Base-by-base conservation (phyloP, 1,140 invertebrate genomes). In the Chionoecetes opilio region DNA sequence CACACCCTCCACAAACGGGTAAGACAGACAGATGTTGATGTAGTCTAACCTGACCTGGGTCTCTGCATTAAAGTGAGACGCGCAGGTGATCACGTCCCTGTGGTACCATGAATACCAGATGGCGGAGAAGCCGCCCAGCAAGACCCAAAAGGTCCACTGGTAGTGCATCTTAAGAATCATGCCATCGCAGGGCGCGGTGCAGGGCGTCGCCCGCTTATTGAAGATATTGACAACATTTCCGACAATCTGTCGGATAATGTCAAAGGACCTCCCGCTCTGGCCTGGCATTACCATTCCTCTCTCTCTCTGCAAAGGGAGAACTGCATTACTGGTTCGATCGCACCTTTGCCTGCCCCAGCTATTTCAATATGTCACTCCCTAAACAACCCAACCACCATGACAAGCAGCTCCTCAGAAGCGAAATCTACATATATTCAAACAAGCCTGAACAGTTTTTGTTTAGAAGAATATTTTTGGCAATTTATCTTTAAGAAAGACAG, bases 171-270 rank as follows among this genome's bases (percentile, higher is more conserved):
- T 95, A 53, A 95, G 94, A 53, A 95, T 91, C 94, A 95, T 95
- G 91, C 94, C 94, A 82, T 95, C 94, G 84, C 94, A 95, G 82
- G 94, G 94, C 32, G 94, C 94, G 34, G 94, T 95, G 90, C 94
- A 95, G 94, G 94, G 94, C 94, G 94, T 89, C 29, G 94, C 94
- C 94, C 94, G 53, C 94, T 95, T 95, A 93, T 95, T 95, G 94
- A 95, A 95, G 94, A 95, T 95, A 95, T 95, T 95, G 94, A 95
- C 94, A 46, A 95, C 94, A 95, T 95, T 95, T 89, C 94, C 94
- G 91, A 95, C 94, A 95, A 95, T 95, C 29, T 95, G 94, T 85
- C 94, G 94, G 94, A 95, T 95, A 90, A 95, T 95, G 94, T 95
- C 94, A 95, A 95, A 95, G 91, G 94, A 93, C 75, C 94, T 95